Evolutionary conservation across 2,888 invertebrate species (phyloP).

Genomic region (Leucophenga maculata): DNA sequence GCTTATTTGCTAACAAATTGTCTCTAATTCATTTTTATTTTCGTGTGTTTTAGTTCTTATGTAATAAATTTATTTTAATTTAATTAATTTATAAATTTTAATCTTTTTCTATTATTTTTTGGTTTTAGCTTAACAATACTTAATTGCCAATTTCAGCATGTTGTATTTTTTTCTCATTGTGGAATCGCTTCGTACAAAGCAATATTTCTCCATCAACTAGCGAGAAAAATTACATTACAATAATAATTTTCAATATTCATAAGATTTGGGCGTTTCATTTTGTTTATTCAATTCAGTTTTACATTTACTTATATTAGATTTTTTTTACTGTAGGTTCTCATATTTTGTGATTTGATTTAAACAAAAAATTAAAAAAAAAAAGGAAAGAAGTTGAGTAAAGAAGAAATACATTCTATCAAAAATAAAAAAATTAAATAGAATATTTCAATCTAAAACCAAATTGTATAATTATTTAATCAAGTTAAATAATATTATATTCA

Average conservation of each 20-base stretch:
- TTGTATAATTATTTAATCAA: too few relatives aligned
- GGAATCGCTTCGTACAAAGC: not conserved
- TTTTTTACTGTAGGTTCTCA: slow-evolving; percentile 15
- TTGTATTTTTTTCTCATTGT: slow-evolving; percentile 16
- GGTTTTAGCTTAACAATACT: slow-evolving; percentile 40
- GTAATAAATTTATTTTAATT: not conserved
- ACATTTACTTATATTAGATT: slow-evolving; percentile 43
- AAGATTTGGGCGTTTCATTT: slow-evolving; percentile 72
- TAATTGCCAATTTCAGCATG: slow-evolving; percentile 64
- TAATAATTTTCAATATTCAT: slow-evolving; percentile 63
- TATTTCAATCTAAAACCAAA: too few relatives aligned
- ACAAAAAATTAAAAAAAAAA: too few relatives aligned
- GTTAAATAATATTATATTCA: too few relatives aligned
- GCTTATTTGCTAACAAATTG: not conserved
- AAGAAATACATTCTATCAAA: too few relatives aligned
- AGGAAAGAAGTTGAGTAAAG: too few relatives aligned
- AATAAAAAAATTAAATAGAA: too few relatives aligned
- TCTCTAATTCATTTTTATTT: not conserved
- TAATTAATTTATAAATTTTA: not conserved
- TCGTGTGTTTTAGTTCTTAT: not conserved
- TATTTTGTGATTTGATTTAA: too few relatives aligned
- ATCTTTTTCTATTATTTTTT: slow-evolving; percentile 6
- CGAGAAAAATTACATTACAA: slow-evolving; percentile 17
- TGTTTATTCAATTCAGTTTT: slow-evolving; percentile 55
- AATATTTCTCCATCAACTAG: not conserved